Base-by-base conservation (phyloP, 1,140 invertebrate genomes). In the Adoxophyes honmai region DNA sequence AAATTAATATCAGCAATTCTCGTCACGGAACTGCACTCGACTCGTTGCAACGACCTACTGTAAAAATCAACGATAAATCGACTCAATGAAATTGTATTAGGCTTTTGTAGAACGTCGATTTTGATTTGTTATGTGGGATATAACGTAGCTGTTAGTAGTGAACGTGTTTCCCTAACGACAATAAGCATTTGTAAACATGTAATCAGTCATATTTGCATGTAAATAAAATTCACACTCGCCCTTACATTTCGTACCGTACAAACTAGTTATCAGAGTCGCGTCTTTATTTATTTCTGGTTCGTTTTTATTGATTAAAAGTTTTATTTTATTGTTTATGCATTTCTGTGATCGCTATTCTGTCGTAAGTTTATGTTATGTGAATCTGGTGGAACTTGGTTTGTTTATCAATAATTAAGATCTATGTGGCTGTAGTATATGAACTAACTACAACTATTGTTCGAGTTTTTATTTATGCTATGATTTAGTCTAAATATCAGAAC, bases 311-410 rank as follows among this genome's bases (percentile, higher is more conserved):
- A 67, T 72, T 42, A 72, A 75, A 66, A 81, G 66, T 64, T 81
- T 78, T 82, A 73, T 72, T 66, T 68, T 81, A 73, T 81, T 74
- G 68, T 78, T 66, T 73, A 77, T 78, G 78, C 76, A 81, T 85
- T 81, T 87, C 84, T 85, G 80, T 87, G 78, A 86, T 85, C 72
- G 54, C 66, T 72, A 61, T 72, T 73, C 73, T 72, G 60, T 73
- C 68, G 53, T 79, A 71, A 69, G 68, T 66, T 75, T 68, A 62
- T 67, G 66, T 73, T 71, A 64, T 67, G 61, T 55, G 44, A 60
- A 62, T 67, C 21, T 28, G 6, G 21, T 28, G 2, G 6, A 3
- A 28, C 21, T 3, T 28, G 21, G 21, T 28, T 28, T 6, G 21
- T 28, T 28, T 28, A 28, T 28, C 21, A 28, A 28, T 2, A 28